These are phyloP conservation scores for Celastrina argiolus DNA, from an alignment of 2,888 invertebrate species.

Conservation along the genomic window DNA sequence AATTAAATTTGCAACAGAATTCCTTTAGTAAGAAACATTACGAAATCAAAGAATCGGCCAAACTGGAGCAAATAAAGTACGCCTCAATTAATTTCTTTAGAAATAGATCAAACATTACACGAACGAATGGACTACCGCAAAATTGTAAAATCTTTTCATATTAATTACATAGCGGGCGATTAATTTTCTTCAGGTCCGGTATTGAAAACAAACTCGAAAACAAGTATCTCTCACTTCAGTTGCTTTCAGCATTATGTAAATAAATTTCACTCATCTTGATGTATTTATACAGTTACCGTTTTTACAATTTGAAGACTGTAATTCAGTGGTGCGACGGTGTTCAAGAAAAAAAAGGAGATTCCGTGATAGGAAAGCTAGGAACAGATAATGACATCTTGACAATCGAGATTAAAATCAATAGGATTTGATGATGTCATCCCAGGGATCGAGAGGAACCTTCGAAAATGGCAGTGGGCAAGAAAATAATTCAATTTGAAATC, in stretches of 20 bases:
- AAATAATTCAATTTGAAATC: no score
- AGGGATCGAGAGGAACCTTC: no score
- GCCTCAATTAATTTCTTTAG: not conserved
- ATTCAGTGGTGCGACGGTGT: no score
- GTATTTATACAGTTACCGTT: no score
- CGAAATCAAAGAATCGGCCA: not conserved
- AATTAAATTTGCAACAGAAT: not conserved
- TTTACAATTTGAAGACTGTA: no score
- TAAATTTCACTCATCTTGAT: no score
- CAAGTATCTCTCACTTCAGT: not conserved
- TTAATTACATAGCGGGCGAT: not conserved
- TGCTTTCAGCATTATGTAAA: not conserved
- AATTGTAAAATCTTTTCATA: not conserved
- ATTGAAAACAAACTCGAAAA: not conserved
- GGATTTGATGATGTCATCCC: no score
- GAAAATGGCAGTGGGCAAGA: no score
- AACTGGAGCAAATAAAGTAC: not conserved
- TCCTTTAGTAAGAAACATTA: not conserved
- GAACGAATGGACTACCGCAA: not conserved
- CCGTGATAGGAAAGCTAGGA: no score
- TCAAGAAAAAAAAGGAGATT: no score
- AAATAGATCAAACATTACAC: constrained; percentile 1
- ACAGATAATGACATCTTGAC: no score
- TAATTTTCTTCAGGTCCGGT: not conserved
- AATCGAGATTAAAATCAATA: no score